Base-by-base conservation (phyloP, 1,140 invertebrate species). In the Rhagoletis pomonella region DNA sequence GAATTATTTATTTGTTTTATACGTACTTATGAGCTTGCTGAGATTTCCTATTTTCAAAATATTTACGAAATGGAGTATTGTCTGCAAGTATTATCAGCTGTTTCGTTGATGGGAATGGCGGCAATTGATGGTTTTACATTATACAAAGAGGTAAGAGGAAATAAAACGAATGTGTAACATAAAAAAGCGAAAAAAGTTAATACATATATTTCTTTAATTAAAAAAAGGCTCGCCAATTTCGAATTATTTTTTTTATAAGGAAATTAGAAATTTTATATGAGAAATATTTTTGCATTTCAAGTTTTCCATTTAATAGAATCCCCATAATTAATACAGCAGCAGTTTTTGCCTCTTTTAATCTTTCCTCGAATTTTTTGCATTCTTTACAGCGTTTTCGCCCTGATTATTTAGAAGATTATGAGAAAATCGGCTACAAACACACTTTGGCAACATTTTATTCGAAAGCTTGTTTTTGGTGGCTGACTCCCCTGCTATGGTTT, bases 401-500 rank as follows among this genome's bases (percentile, higher is more conserved):
- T 19, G 91, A 91, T 42, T 92, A 90, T 29, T 65, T 90, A 59
- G 91, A 93, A 47, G 90, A 92, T n/a, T 90, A 90, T 86, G 91
- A 90, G 4, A 89, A 88, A 67, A 92, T 93, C 44, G 91, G 92
- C 7, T 95, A 95, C 87, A 93, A 94, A 88, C 95, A 96, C 88
- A 94, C 94, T 14, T 93, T 94, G 86, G 94, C 95, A 5, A 95
- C 95, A 90, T 95, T 96, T 86, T 95, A 95, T 88, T 96, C 96
- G 0, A 96, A 95, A 93, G 94, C 96, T 62, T 96, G 96, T 17
- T 98, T 97, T 91, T 97, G 95, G 92, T 98, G 97, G 97, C 91
- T 97, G 42, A 96, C 95, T 67, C 93, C 95, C 4, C 91, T 97
- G 3, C 90, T 98, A 3, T 93, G 94, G 87, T 93, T 94, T 88